Conservation (phyloP, 2,113 vertebrate genomes). For the Pandion haliaetus region DNA sequence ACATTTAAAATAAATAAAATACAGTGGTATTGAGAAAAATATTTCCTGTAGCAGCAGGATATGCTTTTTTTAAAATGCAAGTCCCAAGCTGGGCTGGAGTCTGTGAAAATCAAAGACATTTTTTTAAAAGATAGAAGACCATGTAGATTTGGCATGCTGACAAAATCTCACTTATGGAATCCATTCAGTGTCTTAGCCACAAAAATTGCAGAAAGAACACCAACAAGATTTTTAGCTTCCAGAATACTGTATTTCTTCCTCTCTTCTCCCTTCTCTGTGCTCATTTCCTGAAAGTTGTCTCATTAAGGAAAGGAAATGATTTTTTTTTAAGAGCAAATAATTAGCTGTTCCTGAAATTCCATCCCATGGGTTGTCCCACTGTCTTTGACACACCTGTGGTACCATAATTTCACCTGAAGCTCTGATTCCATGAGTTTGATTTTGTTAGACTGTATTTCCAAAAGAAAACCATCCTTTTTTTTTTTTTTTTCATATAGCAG, state of each 20-base stretch:
- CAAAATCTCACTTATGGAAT: slow-evolving; percentile 64
- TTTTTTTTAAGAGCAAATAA: neutral
- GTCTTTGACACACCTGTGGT: neutral
- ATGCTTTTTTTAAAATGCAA: neutral
- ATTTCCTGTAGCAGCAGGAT: slow-evolving; percentile 68
- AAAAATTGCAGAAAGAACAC: slow-evolving; percentile 33
- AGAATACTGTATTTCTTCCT: slow-evolving; percentile 22
- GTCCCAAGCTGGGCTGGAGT: slow-evolving; percentile 42
- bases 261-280: neutral
- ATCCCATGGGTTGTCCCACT: neutral
- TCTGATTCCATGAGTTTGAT: neutral
- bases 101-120: slow-evolving; percentile 62
- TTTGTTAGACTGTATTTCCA: neutral
- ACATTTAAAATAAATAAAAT: slow-evolving; percentile 33
- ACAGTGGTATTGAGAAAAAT: slow-evolving; percentile 37
- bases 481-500: neutral
- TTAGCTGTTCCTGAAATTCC: slow-evolving; percentile 8
- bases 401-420: neutral
- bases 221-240: neutral
- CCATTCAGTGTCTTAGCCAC: slow-evolving; percentile 60
- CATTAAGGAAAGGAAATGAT: neutral
- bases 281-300: slow-evolving; percentile 19
- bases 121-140: slow-evolving; percentile 66
- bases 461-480: neutral
- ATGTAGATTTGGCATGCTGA: slow-evolving; percentile 58